These are phyloP conservation scores for Riparia riparia DNA, from an alignment of 2,113 vertebrate genomes.

Conservation along the genomic window DNA sequence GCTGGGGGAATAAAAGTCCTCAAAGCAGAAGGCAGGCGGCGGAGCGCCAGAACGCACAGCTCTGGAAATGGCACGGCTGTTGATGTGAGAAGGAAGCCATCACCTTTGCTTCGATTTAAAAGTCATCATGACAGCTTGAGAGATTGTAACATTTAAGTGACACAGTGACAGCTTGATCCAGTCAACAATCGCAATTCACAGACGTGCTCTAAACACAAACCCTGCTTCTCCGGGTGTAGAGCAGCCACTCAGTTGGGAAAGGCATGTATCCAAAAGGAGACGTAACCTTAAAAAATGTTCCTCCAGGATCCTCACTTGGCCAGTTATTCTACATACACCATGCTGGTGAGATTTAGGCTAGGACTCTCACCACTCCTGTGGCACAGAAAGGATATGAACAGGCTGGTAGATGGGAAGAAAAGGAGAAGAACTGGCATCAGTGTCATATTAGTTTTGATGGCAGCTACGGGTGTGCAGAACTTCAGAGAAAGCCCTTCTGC, in stretches of 20 bases:
- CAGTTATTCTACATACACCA: neutral
- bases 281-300: neutral
- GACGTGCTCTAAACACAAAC: constrained; percentile 8
- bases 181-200: neutral
- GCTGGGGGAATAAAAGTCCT: neutral
- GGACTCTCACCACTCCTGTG: neutral
- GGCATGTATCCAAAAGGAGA: neutral
- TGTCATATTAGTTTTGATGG: neutral
- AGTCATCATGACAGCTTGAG: constrained; percentile 35
- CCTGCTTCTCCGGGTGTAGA: neutral
- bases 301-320: neutral
- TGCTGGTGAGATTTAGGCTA: neutral
- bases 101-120: constrained; percentile 44
- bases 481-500: neutral
- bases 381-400: neutral
- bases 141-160: constrained; percentile 55
- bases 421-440: neutral
- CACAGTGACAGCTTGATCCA: constrained; percentile 23
- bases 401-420: neutral
- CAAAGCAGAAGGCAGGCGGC: neutral
- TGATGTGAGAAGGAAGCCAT: constrained; percentile 5
- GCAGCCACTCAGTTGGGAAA: neutral
- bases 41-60: neutral
- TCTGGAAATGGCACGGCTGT: neutral
- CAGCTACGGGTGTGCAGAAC: neutral